Percentiles rank a stretch among this genome's conserved stretches.
Evolutionary conservation across 2,113 vertebrate species (phyloP).

Genomic region (Rutilus rutilus): DNA sequence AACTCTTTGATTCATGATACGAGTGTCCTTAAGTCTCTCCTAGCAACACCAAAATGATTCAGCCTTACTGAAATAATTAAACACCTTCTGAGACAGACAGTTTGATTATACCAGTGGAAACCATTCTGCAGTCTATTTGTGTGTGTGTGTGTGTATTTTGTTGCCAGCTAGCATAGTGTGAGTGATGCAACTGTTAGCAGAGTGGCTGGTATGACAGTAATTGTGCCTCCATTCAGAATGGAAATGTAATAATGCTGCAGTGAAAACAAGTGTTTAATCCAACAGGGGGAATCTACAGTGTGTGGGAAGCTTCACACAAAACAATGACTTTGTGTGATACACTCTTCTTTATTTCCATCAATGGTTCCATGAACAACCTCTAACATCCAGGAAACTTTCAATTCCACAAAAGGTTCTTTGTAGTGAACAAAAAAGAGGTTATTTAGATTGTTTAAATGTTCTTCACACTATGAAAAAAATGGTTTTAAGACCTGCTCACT

Average conservation of each 20-base stretch:
- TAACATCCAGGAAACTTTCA: too few species aligned
- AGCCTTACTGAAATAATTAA: conserved; percentile 62
- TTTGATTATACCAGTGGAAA: conserved; percentile 55
- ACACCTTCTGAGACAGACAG: conserved; percentile 37
- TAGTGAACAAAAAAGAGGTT: too few species aligned
- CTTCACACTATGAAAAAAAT: too few species aligned
- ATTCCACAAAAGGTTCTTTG: too few species aligned
- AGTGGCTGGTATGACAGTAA: conserved; percentile 25
- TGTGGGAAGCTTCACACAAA: background rate
- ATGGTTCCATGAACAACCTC: too few species aligned
- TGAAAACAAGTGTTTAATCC: conserved; percentile 44
- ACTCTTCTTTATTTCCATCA: too few species aligned
- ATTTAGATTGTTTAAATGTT: too few species aligned
- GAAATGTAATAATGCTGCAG: conserved; percentile 42
- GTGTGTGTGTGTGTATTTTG: conserved; percentile 44
- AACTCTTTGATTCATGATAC: conserved; percentile 53
- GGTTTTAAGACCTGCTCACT: too few species aligned
- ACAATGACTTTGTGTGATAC: background rate
- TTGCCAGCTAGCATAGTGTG: background rate
- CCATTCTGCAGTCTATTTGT: conserved; percentile 50
- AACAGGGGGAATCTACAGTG: background rate
- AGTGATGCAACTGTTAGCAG: conserved; percentile 48
- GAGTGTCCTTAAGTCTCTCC: conserved; percentile 51
- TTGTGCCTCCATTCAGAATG: conserved; percentile 28
- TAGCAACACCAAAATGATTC: conserved; percentile 55